Evolutionary conservation across 2,888 invertebrate genomes (phyloP).

Genomic region (Athalia cordata): DNA sequence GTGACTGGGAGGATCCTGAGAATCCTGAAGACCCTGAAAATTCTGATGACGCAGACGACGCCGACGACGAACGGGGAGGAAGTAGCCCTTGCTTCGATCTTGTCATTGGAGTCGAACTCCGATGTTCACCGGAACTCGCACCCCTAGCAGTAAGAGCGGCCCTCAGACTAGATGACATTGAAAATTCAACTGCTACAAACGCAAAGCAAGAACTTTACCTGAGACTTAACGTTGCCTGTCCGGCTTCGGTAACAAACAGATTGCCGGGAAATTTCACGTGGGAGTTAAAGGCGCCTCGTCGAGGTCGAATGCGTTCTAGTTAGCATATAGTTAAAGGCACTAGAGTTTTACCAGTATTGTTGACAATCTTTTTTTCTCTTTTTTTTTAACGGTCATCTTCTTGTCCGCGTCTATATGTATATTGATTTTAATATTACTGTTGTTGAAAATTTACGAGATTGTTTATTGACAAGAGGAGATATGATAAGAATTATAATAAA

Average conservation of each 20-base stretch:
- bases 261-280: conserved; percentile 65
- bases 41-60: conserved; percentile 30
- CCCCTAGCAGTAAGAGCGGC: conserved; percentile 62
- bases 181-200: conserved; percentile 48
- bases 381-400: conserved; percentile 26
- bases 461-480: conserved; percentile 33
- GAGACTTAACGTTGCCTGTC: conserved; percentile 62
- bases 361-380: conserved; percentile 50
- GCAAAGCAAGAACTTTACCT: conserved; percentile 61
- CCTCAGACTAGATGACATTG: conserved; percentile 62
- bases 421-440: conserved; percentile 53
- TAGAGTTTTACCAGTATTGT: conserved; percentile 42
- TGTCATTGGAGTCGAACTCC: conserved; percentile 63
- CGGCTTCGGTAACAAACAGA: conserved; percentile 63
- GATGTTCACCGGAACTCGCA: conserved; percentile 68
- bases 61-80: conserved; percentile 25
- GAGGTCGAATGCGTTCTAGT: conserved; percentile 27
- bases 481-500: conserved; percentile 16
- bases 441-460: conserved; percentile 43
- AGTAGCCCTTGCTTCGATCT: conserved; percentile 60
- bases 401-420: conserved; percentile 46
- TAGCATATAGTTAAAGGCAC: conserved; percentile 24
- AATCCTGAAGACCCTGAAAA: conserved; percentile 50
- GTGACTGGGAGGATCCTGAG: conserved; percentile 48
- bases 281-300: conserved; percentile 60